A percentile compares a stretch with the other conserved stretches of the same genome.
Evolutionary conservation across 2,797 vertebrate genomes (phyloP).

Genomic region (Danio aesculapii): DNA sequence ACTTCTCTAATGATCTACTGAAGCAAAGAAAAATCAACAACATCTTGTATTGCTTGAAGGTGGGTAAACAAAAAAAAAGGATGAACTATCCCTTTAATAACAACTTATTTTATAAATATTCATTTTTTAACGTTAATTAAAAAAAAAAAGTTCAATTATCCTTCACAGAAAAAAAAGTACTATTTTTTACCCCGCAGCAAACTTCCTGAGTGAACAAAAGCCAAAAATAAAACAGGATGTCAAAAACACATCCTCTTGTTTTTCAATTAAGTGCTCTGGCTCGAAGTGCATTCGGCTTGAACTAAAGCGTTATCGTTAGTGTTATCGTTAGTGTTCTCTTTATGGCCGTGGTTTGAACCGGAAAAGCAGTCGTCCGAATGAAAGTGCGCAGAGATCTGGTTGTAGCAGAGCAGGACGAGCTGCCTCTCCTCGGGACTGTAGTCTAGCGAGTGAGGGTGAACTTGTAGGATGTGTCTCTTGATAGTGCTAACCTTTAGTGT

Average conservation of each 20-base stretch:
- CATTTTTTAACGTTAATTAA: neutral
- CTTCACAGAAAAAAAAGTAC: constrained; percentile 39
- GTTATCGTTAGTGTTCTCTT: constrained; percentile 39
- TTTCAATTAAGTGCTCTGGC: constrained; percentile 67
- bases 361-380: constrained; percentile 79
- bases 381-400: constrained; percentile 80
- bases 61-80: too few relatives aligned
- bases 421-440: constrained; percentile 84
- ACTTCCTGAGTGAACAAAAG: constrained; percentile 61
- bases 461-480: constrained; percentile 89
- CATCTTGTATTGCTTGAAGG: too few relatives aligned
- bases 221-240: constrained; percentile 17
- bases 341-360: constrained; percentile 71
- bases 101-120: constrained; percentile 20
- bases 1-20: too few relatives aligned
- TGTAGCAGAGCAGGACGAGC: constrained; percentile 84
- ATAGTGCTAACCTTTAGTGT: constrained; percentile 88
- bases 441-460: constrained; percentile 88
- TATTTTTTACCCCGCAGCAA: constrained; percentile 48
- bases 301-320: constrained; percentile 37
- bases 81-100: neutral
- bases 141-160: too few relatives aligned
- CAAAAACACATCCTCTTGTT: constrained; percentile 9
- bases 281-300: constrained; percentile 24
- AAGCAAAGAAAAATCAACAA: too few relatives aligned